phyloP scores from a whole-genome alignment of 1,140 invertebrate genomes.

The Brachionus sp. region DNA sequence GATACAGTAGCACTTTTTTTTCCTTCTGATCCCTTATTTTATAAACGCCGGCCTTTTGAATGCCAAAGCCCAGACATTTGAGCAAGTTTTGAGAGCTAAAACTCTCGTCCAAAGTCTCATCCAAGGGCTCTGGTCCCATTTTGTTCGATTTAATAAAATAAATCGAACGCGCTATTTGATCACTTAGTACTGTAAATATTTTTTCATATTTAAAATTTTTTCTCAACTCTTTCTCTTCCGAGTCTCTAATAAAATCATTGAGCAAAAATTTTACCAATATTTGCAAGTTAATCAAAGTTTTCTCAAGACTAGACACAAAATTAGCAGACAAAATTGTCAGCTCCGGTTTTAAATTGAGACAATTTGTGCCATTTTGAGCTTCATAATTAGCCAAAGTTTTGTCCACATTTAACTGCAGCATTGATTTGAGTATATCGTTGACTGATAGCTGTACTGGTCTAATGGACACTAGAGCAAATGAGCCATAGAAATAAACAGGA shows the following conservation, averaged over 20 bases:
- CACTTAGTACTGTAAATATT: conserved; percentile 6
- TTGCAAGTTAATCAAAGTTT: conserved; percentile 7
- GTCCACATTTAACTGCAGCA: conserved; percentile 13
- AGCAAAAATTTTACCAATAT: conserved; percentile 20
- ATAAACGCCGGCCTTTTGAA: background rate
- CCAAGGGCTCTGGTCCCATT: background rate
- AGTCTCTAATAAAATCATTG: background rate
- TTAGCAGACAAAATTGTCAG: background rate
- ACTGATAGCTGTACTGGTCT: background rate
- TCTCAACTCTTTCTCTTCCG: background rate
- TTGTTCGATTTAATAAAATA: conserved; percentile 25
- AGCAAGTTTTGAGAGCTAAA: background rate
- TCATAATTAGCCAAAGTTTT: background rate
- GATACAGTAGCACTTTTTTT: conserved; percentile 16
- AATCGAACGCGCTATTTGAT: background rate
- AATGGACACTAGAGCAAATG: background rate
- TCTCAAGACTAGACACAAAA: conserved; percentile 16
- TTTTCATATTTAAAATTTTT: conserved; percentile 3
- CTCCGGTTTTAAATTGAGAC: background rate
- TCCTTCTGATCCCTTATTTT: conserved; percentile 3
- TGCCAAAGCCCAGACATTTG: conserved; percentile 30
- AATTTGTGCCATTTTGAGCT: background rate
- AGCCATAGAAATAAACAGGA: background rate
- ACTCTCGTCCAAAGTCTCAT: background rate
- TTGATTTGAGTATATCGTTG: background rate